phyloP scores from a whole-genome alignment of 2,113 vertebrate species.

The pig (Sus scrofa) region DNA sequence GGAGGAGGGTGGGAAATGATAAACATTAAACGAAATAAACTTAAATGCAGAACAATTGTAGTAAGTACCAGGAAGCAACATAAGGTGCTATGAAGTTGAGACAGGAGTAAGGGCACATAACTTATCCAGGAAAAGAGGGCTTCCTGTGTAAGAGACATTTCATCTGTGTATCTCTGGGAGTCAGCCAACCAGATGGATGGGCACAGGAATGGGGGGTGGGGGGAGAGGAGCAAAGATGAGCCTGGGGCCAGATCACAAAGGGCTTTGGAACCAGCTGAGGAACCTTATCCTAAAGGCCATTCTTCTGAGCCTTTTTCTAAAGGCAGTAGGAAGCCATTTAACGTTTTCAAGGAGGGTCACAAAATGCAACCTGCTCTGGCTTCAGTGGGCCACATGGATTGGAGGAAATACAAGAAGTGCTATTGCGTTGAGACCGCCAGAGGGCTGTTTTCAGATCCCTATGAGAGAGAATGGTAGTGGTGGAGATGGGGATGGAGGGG shows the following conservation, averaged over 20 bases:
- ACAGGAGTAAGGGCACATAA: background rate
- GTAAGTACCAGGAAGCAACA: background rate
- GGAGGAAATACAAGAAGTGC: background rate
- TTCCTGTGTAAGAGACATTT: background rate
- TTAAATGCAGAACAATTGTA: background rate
- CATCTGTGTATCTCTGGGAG: background rate
- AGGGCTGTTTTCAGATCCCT: background rate
- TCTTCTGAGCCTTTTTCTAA: background rate
- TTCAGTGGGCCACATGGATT: background rate
- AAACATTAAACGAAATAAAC: background rate
- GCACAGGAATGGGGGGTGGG: background rate
- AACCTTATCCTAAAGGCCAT: background rate
- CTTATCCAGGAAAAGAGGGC: background rate
- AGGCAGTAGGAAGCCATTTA: background rate
- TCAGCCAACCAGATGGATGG: background rate
- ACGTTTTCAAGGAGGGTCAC: background rate
- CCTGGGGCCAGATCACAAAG: background rate
- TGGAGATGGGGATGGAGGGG: background rate
- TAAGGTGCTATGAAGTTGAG: background rate
- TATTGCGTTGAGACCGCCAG: too few species aligned
- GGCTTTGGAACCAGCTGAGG: background rate
- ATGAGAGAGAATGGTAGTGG: background rate
- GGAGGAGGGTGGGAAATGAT: background rate
- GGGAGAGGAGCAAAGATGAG: background rate
- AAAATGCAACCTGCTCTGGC: background rate